Evolutionary conservation across 2,888 invertebrate genomes (phyloP), one percentile per base, ranked within the genome.

Genomic region (Beris morrisii): DNA sequence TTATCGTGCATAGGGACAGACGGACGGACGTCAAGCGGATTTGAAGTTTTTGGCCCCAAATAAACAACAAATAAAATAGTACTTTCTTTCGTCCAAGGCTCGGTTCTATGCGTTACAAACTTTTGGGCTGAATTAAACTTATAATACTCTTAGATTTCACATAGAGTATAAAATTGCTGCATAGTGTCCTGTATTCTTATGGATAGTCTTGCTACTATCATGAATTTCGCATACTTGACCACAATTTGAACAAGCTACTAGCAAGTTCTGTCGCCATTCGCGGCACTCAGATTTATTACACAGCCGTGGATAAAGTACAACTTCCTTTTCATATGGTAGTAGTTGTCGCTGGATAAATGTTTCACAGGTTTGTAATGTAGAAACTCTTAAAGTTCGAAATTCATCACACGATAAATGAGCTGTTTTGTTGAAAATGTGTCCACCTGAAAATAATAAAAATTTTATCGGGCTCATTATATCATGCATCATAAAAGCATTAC

Each of bases 291-390:
- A 73, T 6, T 83, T 79, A 0, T 77, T 77, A 71, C 90, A 90
- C 4, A 88, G 79, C 65, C 86, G 83, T 0, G 90, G 89, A 73
- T 88, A 90, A 28, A 90, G 78, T 30, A 90, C 75, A 0, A 87
- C 84, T 74, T 91, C 90, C 69, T 86, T 86, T 75, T 90, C 90
- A 81, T 87, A 88, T 0, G 87, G 84, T 12, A 84, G 81, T 52
- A 90, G 74, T 3, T 81, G 76, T 9, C 89, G 81, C 69, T 84
- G 84, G 4, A 89, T 76, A 3, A 83, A 79, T 65, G 83, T 82
- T 74, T 88, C 87, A 64, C 87, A 83, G 0, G 85, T 82, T 1
- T 84, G 82, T 55, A 89, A 85, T 73, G 84, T 82, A 69, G 86
- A 84, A 77, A 88, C 84, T 13, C 89, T 82, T 43, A 86, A 82